phyloP scores from a whole-genome alignment of 2,888 invertebrate genomes.

The Corythucha ciliata region DNA sequence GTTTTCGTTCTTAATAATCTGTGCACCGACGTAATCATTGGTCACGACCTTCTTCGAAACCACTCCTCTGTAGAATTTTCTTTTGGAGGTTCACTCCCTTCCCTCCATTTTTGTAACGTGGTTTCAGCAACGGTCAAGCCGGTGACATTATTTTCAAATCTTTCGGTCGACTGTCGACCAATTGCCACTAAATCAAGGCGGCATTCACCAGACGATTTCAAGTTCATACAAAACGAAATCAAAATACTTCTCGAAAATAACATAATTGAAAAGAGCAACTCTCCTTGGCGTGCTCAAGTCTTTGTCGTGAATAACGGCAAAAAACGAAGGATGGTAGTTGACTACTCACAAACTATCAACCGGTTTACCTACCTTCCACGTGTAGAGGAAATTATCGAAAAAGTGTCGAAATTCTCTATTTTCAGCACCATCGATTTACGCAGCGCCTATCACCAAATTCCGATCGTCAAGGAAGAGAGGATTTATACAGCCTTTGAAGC shows the following conservation, averaged over 20 bases:
- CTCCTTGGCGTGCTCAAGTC: constrained; percentile 15
- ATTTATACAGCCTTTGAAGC: constrained; percentile 20
- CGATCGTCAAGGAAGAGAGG: constrained; percentile 7
- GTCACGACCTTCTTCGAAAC: constrained; percentile 18
- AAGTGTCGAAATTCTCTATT: neutral
- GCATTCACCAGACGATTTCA: constrained; percentile 1
- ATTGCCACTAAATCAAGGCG: constrained; percentile 13
- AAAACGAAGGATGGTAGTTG: constrained; percentile 3
- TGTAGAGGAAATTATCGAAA: neutral
- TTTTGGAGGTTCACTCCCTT: constrained; percentile 13
- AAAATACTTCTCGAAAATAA: neutral
- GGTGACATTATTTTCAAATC: neutral
- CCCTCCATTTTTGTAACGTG: neutral
- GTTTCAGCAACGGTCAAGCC: constrained; percentile 3
- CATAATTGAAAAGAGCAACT: constrained; percentile 5
- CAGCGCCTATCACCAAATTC: constrained; percentile 19
- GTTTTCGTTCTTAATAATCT: constrained; percentile 10
- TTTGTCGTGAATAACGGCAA: neutral
- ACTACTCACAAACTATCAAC: constrained; percentile 8
- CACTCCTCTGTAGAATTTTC: constrained; percentile 15
- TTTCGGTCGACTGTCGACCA: neutral
- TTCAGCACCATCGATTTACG: constrained; percentile 9
- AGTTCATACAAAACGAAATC: constrained; percentile 9
- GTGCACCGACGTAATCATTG: constrained; percentile 20
- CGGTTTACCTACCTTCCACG: constrained; percentile 4